Percentiles rank a stretch among this genome's conserved stretches.
Conservation (phyloP, 2,113 vertebrate species). For the Mormoops blainvillei region DNA sequence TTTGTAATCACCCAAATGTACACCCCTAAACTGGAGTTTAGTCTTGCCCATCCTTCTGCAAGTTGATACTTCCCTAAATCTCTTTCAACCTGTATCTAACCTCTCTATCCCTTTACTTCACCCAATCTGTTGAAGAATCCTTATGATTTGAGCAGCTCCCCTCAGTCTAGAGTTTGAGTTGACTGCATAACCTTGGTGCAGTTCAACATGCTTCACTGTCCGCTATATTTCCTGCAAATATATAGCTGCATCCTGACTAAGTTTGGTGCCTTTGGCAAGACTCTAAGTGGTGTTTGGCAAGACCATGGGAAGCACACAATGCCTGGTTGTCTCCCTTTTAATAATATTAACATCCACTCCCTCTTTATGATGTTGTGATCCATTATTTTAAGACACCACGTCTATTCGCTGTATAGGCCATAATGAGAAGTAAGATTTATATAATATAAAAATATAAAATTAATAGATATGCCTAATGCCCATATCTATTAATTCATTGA, state of each 20-base stretch:
- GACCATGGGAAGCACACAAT: background rate
- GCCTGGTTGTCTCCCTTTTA: background rate
- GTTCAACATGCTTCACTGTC: background rate
- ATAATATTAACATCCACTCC: background rate
- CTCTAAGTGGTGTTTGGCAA: background rate
- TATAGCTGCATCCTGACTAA: background rate
- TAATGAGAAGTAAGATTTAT: too few species aligned
- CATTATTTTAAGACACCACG: too few species aligned
- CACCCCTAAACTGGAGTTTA: background rate
- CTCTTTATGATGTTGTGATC: too few species aligned
- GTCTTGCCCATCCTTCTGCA: background rate
- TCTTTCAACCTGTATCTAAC: background rate
- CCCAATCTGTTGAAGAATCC: background rate
- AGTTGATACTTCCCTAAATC: background rate
- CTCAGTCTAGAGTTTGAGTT: constrained; percentile 7
- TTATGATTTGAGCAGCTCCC: background rate
- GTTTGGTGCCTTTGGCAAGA: background rate
- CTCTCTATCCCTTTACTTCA: background rate
- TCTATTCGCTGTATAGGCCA: too few species aligned
- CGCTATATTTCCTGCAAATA: background rate
- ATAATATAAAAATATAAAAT: too few species aligned
- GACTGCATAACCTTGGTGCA: background rate
- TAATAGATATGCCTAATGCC: background rate
- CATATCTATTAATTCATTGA: background rate
- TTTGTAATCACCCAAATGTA: background rate